These are phyloP conservation scores for Isotomurus palustris DNA, from an alignment of 2,888 invertebrate genomes.

Conservation along the genomic window DNA sequence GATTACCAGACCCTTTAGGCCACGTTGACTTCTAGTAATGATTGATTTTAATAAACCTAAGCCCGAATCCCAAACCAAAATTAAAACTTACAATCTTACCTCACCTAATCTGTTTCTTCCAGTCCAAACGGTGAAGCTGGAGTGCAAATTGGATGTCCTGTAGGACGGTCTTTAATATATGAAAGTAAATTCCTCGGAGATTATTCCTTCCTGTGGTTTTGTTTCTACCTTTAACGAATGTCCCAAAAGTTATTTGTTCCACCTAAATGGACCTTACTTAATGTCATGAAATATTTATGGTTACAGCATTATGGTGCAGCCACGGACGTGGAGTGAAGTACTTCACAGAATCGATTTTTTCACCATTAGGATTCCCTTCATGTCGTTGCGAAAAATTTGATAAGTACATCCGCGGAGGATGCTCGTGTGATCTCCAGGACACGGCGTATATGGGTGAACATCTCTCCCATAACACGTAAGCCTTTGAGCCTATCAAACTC, in stretches of 20 bases:
- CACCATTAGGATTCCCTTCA: constrained; percentile 39
- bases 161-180: constrained; percentile 30
- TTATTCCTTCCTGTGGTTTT: neutral
- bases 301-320: constrained; percentile 26
- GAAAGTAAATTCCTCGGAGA: constrained; percentile 35
- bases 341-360: constrained; percentile 36
- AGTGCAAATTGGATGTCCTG: constrained; percentile 37
- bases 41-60: neutral
- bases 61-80: neutral
- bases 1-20: constrained; percentile 24
- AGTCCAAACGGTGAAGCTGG: constrained; percentile 24
- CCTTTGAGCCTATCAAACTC: neutral
- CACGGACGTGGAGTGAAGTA: constrained; percentile 39
- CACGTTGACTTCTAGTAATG: constrained; percentile 31
- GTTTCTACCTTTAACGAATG: neutral
- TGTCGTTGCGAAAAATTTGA: constrained; percentile 39
- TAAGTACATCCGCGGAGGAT: constrained; percentile 30
- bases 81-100: neutral
- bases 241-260: neutral
- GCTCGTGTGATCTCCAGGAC: constrained; percentile 25
- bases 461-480: constrained; percentile 20
- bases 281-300: neutral
- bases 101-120: too few relatives aligned
- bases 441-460: constrained; percentile 39
- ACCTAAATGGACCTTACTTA: neutral